A percentile compares a stretch with the other conserved stretches of the same genome.
Evolutionary conservation across 1,140 invertebrate genomes (phyloP).

Genomic region (Helicorthomorpha holstii): DNA sequence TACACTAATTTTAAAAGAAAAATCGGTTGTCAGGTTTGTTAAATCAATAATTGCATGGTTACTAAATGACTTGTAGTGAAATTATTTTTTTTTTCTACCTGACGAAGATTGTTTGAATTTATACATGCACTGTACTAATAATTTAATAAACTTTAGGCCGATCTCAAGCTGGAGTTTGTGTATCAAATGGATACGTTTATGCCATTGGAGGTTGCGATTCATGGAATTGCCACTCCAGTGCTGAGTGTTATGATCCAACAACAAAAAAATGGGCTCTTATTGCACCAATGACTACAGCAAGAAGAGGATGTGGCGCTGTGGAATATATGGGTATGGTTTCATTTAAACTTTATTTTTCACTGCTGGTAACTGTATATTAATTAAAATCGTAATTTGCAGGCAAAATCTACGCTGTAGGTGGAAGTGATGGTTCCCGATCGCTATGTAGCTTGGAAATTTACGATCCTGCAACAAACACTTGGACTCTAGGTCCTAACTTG

Average conservation of each 20-base stretch:
- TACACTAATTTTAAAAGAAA: background rate
- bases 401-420: slow-evolving; percentile 45
- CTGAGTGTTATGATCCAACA: slow-evolving; percentile 34
- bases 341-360: no score
- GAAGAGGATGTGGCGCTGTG: slow-evolving; percentile 47
- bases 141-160: slow-evolving; percentile 32
- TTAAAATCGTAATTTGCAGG: slow-evolving; percentile 23
- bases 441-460: slow-evolving; percentile 47
- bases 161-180: slow-evolving; percentile 46
- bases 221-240: slow-evolving; percentile 35
- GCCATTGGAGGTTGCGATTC: slow-evolving; percentile 36
- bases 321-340: slow-evolving; percentile 37
- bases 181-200: slow-evolving; percentile 28
- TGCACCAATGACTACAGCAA: slow-evolving; percentile 42
- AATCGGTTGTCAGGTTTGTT: background rate
- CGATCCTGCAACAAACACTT: slow-evolving; percentile 38
- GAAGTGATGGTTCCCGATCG: slow-evolving; percentile 52
- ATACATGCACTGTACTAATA: background rate
- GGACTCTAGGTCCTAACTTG: slow-evolving; percentile 48
- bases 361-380: background rate
- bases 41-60: background rate
- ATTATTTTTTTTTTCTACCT: background rate
- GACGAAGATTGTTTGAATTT: background rate
- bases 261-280: slow-evolving; percentile 29
- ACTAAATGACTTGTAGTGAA: background rate